Evolutionary conservation across 2,113 vertebrate genomes (phyloP), one percentile per base, ranked within the genome.

Genomic region (Hypocryptadius cinnamomeus): DNA sequence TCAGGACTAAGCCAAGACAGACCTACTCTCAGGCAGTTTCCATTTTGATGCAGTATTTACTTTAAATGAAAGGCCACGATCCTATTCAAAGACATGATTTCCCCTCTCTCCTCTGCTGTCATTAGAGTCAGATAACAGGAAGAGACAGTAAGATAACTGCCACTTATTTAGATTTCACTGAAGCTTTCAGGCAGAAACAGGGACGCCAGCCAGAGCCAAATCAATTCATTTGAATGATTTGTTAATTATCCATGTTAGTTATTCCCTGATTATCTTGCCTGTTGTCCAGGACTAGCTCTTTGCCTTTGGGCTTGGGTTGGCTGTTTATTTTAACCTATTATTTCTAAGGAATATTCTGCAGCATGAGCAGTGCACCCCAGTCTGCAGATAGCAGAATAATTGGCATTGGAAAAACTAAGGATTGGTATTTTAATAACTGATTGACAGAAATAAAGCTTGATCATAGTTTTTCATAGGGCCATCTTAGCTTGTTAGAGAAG

Each of bases 191-290:
- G 94, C 93, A 95, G 95, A 89, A 96, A 92, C 51, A 28, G 82
- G 92, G 98, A 98, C 85, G 96, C 97, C 97, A 96, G 87, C 82
- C 90, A 94, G 42, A 93, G 66, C 39, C 54, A 59, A 97, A 98
- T 99, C 98, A 97, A 98, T 98, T 96, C 31, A 94, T 97, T 96
- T 94, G 95, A 98, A 98, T 97, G 80, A 98, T 98, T 97, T 96
- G 89, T 97, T 89, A 94, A 97, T 97, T 97, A 97, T 94, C 92
- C 97, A 95, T 97, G 98, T 98, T 98, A 95, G 96, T 97, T 92
- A 93, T 94, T 96, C 84, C 82, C 64, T 85, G 76, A 73, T 93
- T 95, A 96, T 97, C 97, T 98, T 78, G 11, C 71, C 64, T 69
- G 70, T 64, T 91, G 82, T 87, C 79, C 76, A 79, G 66, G 63